These are phyloP conservation scores for Spodoptera frugiperda DNA, from an alignment of 1,140 invertebrate species.

Conservation along the genomic window DNA sequence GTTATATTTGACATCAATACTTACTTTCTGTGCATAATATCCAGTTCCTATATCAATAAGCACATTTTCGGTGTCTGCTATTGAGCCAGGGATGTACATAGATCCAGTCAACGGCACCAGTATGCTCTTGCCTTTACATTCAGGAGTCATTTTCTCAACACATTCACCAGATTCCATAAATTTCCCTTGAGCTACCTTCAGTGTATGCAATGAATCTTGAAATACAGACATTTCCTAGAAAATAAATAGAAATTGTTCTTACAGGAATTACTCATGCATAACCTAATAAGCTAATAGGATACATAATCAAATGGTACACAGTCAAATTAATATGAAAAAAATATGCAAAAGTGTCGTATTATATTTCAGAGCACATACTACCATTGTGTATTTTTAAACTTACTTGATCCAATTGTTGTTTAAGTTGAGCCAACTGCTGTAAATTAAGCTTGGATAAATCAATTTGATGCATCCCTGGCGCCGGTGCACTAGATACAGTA, in stretches of 20 bases:
- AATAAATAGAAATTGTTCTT: slow-evolving; percentile 26
- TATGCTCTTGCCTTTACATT: slow-evolving; percentile 92
- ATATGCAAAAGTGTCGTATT: too few species aligned
- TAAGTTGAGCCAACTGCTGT: slow-evolving; percentile 92
- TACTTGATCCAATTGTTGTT: slow-evolving; percentile 95
- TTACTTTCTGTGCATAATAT: slow-evolving; percentile 96
- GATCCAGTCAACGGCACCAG: slow-evolving; percentile 97
- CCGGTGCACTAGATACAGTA: slow-evolving; percentile 86
- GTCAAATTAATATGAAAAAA: too few species aligned
- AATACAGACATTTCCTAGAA: slow-evolving; percentile 94
- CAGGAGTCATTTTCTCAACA: slow-evolving; percentile 92
- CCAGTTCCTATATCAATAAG: slow-evolving; percentile 97
- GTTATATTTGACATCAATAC: slow-evolving; percentile 40
- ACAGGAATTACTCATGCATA: slow-evolving; percentile 36
- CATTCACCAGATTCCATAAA: slow-evolving; percentile 95
- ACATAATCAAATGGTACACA: neutral
- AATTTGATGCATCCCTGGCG: slow-evolving; percentile 89
- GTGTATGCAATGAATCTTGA: slow-evolving; percentile 94
- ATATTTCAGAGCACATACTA: too few species aligned
- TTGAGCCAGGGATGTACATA: slow-evolving; percentile 97
- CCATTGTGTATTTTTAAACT: slow-evolving; percentile 60
- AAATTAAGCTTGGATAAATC: slow-evolving; percentile 92
- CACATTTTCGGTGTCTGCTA: slow-evolving; percentile 93
- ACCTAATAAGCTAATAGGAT: slow-evolving; percentile 30
- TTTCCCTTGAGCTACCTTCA: slow-evolving; percentile 96